Percentiles rank a stretch among this genome's conserved stretches.
Evolutionary conservation across 1,140 invertebrate genomes (phyloP).

Genomic region (Chironomus striatipennis): DNA sequence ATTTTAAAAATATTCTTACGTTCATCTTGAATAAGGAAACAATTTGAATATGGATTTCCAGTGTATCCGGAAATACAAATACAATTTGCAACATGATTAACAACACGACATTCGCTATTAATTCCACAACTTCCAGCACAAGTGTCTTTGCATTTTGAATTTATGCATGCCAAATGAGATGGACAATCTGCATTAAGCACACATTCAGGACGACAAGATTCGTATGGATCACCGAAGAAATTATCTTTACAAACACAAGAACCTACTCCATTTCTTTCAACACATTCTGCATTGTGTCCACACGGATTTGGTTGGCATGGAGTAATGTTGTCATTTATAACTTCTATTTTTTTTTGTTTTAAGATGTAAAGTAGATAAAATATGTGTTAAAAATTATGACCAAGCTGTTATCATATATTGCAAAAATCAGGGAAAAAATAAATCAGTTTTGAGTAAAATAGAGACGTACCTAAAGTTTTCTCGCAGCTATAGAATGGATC

Average conservation of each 20-base stretch:
- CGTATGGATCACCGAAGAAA: conserved; percentile 54
- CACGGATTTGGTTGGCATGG: conserved; percentile 59
- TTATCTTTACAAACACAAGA: conserved; percentile 64
- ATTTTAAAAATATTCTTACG: conserved; percentile 27
- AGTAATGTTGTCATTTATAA: background rate
- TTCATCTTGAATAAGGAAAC: conserved; percentile 40
- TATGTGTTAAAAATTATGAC: conserved; percentile 29
- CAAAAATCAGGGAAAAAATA: too few relatives aligned
- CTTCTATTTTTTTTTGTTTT: too few relatives aligned
- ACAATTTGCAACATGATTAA: conserved; percentile 48
- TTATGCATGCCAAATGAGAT: conserved; percentile 55
- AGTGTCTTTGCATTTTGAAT: conserved; percentile 62
- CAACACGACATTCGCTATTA: conserved; percentile 57
- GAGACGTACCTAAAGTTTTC: conserved; percentile 29
- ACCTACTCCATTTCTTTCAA: conserved; percentile 54
- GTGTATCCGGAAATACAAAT: conserved; percentile 51
- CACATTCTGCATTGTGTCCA: conserved; percentile 57
- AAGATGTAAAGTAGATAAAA: background rate
- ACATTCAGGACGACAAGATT: conserved; percentile 62
- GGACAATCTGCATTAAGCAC: conserved; percentile 59
- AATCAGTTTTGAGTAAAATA: too few relatives aligned
- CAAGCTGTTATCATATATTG: too few relatives aligned
- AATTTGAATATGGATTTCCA: conserved; percentile 55
- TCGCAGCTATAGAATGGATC: conserved; percentile 64
- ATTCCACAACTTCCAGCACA: conserved; percentile 65